A percentile compares a stretch with the other conserved stretches of the same genome.
phyloP scores from a whole-genome alignment of 1,140 invertebrate genomes.

The Lasaia peninsularis region DNA sequence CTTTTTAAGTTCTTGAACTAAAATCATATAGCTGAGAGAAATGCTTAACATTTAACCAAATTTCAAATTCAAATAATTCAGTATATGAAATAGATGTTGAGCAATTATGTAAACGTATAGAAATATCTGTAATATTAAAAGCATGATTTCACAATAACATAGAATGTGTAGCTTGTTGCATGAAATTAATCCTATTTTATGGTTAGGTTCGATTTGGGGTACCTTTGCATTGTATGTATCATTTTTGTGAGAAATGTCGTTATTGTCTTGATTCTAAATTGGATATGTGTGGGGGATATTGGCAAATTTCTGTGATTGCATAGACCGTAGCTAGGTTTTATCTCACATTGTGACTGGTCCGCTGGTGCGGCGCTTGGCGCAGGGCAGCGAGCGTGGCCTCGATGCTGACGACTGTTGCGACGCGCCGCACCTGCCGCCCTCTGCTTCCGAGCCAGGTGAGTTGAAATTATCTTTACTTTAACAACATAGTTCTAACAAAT shows the following conservation, averaged over 20 bases:
- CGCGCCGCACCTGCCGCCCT: constrained; percentile 73
- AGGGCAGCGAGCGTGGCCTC: constrained; percentile 80
- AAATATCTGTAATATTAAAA: constrained; percentile 16
- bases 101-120: constrained; percentile 20
- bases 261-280: constrained; percentile 9
- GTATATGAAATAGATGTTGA: not conserved
- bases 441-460: constrained; percentile 67
- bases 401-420: constrained; percentile 80
- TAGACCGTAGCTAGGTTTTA: constrained; percentile 69
- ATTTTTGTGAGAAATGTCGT: not conserved
- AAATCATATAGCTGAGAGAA: too few relatives aligned
- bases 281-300: constrained; percentile 33
- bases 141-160: constrained; percentile 25
- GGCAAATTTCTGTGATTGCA: constrained; percentile 38
- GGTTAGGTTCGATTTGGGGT: constrained; percentile 33
- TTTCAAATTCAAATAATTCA: not conserved
- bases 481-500: not conserved
- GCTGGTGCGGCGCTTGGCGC: constrained; percentile 79
- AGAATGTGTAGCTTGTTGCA: constrained; percentile 46
- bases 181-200: constrained; percentile 36
- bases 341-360: constrained; percentile 75
- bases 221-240: constrained; percentile 9
- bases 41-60: too few relatives aligned
- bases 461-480: constrained; percentile 12
- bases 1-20: too few relatives aligned